These are phyloP conservation scores for Aeoliscus strigatus DNA, from an alignment of 2,797 vertebrate species.

Conservation along the genomic window DNA sequence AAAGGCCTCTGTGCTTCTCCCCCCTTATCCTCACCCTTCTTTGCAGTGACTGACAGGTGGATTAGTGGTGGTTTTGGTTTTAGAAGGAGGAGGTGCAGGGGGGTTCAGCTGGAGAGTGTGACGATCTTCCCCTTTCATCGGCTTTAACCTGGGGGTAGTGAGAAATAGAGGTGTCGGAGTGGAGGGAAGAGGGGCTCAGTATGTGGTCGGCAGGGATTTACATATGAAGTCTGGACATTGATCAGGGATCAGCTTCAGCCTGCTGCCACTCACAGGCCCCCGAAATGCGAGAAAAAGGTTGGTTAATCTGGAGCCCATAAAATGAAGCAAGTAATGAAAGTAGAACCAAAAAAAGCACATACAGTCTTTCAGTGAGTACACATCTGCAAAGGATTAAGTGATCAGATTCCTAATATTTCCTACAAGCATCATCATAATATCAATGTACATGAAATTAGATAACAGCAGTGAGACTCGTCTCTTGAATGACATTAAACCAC, in stretches of 20 bases:
- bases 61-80: slow-evolving; percentile 51
- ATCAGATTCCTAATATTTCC: too few relatives aligned
- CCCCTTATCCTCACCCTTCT: neutral
- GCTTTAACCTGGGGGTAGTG: slow-evolving; percentile 38
- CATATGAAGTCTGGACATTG: slow-evolving; percentile 57
- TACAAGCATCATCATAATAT: too few relatives aligned
- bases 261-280: slow-evolving; percentile 13
- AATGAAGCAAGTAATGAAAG: too few relatives aligned
- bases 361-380: too few relatives aligned
- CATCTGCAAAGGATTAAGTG: too few relatives aligned
- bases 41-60: slow-evolving; percentile 55
- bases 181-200: slow-evolving; percentile 31
- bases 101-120: slow-evolving; percentile 18
- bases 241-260: slow-evolving; percentile 36
- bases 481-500: too few relatives aligned
- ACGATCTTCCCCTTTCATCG: slow-evolving; percentile 46
- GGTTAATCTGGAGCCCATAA: too few relatives aligned
- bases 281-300: too few relatives aligned
- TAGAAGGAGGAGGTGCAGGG: too few relatives aligned
- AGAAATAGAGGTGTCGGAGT: slow-evolving; percentile 1
- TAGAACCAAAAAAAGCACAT: too few relatives aligned
- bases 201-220: slow-evolving; percentile 58
- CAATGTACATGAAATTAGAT: too few relatives aligned
- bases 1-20: slow-evolving; percentile 10
- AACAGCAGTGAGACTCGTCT: too few relatives aligned